phyloP scores from a whole-genome alignment of 2,797 vertebrate species.

The Tenualosa thibaudeaui region DNA sequence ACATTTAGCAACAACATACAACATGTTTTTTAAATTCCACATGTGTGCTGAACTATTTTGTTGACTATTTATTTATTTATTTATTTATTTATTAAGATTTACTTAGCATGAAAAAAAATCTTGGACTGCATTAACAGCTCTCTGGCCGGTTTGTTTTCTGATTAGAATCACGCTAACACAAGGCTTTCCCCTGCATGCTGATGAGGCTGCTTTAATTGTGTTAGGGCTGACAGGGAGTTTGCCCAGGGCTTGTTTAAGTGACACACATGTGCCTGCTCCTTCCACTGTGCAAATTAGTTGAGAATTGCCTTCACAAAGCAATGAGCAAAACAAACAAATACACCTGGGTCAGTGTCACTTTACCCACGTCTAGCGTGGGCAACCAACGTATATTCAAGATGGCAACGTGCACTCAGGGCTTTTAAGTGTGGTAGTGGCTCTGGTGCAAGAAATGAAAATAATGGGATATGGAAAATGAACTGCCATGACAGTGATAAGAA shows the following conservation, averaged over 20 bases:
- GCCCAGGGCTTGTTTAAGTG: background rate
- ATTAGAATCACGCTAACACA: background rate
- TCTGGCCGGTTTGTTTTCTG: background rate
- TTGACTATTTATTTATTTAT: background rate
- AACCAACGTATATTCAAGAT: background rate
- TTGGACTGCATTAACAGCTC: background rate
- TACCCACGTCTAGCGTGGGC: background rate
- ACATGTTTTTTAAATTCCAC: background rate
- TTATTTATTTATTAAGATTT: background rate
- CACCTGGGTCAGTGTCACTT: conserved; percentile 4
- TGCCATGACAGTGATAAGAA: background rate
- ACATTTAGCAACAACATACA: background rate
- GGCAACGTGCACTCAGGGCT: background rate
- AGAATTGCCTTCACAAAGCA: background rate
- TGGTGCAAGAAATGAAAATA: background rate
- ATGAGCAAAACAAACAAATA: background rate
- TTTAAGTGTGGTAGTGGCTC: background rate
- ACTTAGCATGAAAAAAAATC: background rate
- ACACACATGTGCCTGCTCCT: background rate
- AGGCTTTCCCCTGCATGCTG: background rate
- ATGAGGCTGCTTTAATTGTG: background rate
- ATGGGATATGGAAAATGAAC: background rate
- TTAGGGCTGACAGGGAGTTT: background rate
- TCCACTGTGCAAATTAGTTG: background rate
- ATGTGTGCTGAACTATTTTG: background rate